These are phyloP conservation scores for Pseudococcus longispinus DNA, from an alignment of 2,888 invertebrate species.

Conservation along the genomic window DNA sequence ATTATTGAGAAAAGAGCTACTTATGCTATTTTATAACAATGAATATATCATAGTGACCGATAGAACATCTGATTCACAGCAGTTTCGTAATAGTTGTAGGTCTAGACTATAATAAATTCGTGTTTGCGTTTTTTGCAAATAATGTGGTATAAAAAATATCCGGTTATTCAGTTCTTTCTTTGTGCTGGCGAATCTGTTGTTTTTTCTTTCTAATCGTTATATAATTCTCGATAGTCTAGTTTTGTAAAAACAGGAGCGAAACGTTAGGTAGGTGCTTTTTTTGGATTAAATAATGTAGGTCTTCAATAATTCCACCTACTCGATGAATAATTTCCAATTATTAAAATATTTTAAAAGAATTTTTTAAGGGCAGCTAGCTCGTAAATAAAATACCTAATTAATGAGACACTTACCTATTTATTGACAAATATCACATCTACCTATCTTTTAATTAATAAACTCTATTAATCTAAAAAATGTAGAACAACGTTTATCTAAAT, in stretches of 20 bases:
- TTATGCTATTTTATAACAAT: conserved; percentile 35
- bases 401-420: not conserved
- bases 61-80: conserved; percentile 32
- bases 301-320: not conserved
- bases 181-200: not conserved
- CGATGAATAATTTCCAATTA: not conserved
- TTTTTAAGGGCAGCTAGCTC: not conserved
- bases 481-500: not conserved
- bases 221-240: conserved; percentile 13
- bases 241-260: not conserved
- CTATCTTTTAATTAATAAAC: not conserved
- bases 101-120: conserved; percentile 25
- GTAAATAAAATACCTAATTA: not conserved
- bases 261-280: not conserved
- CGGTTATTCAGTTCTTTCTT: conserved; percentile 1
- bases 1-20: conserved; percentile 35
- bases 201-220: not conserved
- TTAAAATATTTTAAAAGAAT: not conserved
- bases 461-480: not conserved
- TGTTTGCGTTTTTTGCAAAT: not conserved
- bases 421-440: not conserved
- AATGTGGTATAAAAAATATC: conserved; percentile 36
- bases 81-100: conserved; percentile 16
- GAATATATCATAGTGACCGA: not conserved
- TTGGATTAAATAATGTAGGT: not conserved